Percentiles rank a stretch among this genome's conserved stretches.
These are phyloP conservation scores for Pelobates cultripes DNA, from an alignment of 2,797 vertebrate genomes.

Conservation along the genomic window DNA sequence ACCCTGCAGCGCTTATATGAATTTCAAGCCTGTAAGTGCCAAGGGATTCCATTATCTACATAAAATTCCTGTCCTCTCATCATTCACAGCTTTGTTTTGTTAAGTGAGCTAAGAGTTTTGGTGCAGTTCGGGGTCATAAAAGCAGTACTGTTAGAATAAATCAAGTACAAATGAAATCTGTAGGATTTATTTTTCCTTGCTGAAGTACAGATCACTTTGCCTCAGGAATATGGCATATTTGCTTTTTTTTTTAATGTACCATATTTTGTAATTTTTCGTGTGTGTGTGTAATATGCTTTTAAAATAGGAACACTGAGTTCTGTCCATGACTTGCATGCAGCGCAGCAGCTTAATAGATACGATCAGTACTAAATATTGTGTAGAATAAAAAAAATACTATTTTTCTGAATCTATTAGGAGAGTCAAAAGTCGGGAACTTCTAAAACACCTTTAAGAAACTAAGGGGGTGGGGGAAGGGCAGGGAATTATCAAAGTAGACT, in stretches of 20 bases:
- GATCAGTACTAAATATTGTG: too few relatives aligned
- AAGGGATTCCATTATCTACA: constrained; percentile 55
- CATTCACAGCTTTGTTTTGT: constrained; percentile 57
- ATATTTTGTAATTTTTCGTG: too few relatives aligned
- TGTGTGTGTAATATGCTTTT: too few relatives aligned
- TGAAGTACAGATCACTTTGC: not conserved
- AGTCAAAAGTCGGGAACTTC: too few relatives aligned
- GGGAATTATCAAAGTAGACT: too few relatives aligned
- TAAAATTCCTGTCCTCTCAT: constrained; percentile 53
- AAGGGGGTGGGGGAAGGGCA: too few relatives aligned
- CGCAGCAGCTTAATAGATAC: too few relatives aligned
- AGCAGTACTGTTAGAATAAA: constrained; percentile 6
- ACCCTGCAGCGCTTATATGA: constrained; percentile 31
- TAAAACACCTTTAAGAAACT: too few relatives aligned
- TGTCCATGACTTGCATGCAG: too few relatives aligned
- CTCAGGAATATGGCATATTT: not conserved
- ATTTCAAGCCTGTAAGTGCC: constrained; percentile 46
- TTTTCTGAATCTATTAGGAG: too few relatives aligned
- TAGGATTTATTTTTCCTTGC: not conserved
- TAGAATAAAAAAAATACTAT: too few relatives aligned
- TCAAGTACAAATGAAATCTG: not conserved
- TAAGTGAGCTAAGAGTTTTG: constrained; percentile 54
- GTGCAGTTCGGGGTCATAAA: constrained; percentile 28
- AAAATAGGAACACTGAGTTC: too few relatives aligned
- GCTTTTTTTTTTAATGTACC: not conserved